Conservation (phyloP, 1,140 invertebrate species). For the Drosophila serrata region DNA sequence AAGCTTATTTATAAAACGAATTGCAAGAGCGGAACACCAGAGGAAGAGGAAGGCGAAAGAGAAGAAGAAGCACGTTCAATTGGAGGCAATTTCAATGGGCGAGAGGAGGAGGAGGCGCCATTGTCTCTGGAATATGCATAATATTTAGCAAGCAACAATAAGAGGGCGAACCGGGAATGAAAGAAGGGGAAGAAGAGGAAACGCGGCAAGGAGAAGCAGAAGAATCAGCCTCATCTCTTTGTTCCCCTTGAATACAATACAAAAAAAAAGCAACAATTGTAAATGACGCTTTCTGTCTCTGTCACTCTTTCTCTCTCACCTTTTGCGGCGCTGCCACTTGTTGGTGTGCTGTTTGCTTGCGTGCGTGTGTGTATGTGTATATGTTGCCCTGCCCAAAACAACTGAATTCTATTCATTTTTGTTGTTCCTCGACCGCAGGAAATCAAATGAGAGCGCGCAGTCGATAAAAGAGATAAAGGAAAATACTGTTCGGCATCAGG, state of each 20-base stretch:
- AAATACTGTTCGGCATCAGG: constrained; percentile 68
- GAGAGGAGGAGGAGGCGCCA: constrained; percentile 9
- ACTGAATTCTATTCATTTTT: constrained; percentile 62
- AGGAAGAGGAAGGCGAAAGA: constrained; percentile 30
- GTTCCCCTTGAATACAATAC: constrained; percentile 31
- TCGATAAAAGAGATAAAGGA: constrained; percentile 45
- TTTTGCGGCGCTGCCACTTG: constrained; percentile 61
- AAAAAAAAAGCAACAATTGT: constrained; percentile 45
- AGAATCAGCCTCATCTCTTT: constrained; percentile 39
- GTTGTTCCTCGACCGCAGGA: constrained; percentile 48
- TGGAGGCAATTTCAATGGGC: constrained; percentile 68
- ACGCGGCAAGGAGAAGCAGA: constrained; percentile 10
- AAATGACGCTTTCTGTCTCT: constrained; percentile 31
- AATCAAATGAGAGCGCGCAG: constrained; percentile 59
- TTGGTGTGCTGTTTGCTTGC: constrained; percentile 33
- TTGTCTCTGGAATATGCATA: constrained; percentile 71
- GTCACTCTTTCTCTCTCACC: constrained; percentile 36
- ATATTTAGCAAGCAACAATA: constrained; percentile 60
- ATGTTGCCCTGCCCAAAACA: constrained; percentile 58
- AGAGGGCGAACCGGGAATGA: constrained; percentile 9
- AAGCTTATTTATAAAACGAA: constrained; percentile 67
- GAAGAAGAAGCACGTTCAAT: constrained; percentile 59
- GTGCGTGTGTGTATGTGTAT: constrained; percentile 11
- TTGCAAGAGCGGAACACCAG: constrained; percentile 42
- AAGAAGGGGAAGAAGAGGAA: constrained; percentile 9